A percentile compares a stretch with the other conserved stretches of the same genome.
These are phyloP conservation scores for Falco peregrinus DNA, from an alignment of 2,797 vertebrate species.

Conservation along the genomic window DNA sequence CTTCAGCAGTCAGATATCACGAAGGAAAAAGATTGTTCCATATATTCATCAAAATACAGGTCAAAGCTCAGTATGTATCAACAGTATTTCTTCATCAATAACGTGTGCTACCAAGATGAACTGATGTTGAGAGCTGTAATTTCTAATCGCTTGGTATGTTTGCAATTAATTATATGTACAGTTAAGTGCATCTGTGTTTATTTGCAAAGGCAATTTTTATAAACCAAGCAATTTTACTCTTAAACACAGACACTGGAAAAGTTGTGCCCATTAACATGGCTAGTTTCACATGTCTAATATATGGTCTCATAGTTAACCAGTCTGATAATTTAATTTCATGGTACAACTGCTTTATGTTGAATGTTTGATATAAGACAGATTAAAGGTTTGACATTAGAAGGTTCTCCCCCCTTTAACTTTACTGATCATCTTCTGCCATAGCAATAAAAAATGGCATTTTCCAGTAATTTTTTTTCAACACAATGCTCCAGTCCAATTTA, in stretches of 20 bases:
- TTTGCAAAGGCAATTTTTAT: neutral
- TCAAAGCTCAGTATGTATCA: conserved; percentile 11
- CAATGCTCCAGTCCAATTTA: neutral
- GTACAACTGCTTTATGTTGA: neutral
- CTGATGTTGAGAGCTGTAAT: neutral
- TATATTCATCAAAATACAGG: neutral
- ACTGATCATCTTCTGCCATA: neutral
- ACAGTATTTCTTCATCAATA: neutral
- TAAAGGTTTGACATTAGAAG: neutral
- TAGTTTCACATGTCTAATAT: conserved; percentile 17
- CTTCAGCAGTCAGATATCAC: neutral
- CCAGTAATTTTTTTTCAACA: neutral
- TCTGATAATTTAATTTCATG: conserved; percentile 43
- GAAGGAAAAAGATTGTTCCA: neutral
- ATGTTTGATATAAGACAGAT: neutral
- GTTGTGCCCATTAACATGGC: neutral
- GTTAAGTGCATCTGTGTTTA: neutral
- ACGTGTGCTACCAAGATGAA: neutral
- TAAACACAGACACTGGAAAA: neutral
- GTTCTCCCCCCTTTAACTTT: neutral
- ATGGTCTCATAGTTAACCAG: conserved; percentile 25
- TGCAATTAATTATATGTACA: neutral
- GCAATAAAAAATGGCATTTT: neutral
- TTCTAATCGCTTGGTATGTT: neutral
- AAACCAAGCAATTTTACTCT: conserved; percentile 6